Evolutionary conservation across 2,113 vertebrate species (phyloP).

Genomic region (Heterocephalus glaber): DNA sequence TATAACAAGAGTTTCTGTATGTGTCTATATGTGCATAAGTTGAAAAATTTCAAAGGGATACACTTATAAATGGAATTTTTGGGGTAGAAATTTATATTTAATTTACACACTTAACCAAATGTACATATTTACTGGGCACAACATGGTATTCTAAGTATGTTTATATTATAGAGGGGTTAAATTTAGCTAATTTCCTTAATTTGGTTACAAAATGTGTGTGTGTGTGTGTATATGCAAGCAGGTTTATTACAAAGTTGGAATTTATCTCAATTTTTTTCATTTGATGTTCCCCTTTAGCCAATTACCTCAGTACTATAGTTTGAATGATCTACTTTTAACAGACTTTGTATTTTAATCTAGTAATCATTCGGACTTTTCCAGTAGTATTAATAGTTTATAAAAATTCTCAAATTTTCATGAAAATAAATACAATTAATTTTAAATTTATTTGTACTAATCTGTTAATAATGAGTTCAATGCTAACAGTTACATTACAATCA

Average conservation of each 20-base stretch:
- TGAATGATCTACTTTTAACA: background rate
- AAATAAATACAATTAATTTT: background rate
- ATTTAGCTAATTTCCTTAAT: background rate
- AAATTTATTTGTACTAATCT: background rate
- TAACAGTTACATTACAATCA: background rate
- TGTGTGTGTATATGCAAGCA: fast-evolving
- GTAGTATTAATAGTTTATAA: background rate
- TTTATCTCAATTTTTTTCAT: background rate
- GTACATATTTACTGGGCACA: background rate
- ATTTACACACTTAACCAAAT: background rate
- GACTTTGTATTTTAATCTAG: background rate
- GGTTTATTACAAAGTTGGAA: background rate
- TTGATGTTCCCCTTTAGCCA: background rate
- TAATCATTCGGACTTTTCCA: background rate
- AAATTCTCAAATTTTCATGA: background rate
- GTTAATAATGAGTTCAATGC: conserved; percentile 7
- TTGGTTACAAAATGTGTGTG: background rate
- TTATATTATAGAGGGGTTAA: background rate
- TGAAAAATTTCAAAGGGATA: background rate
- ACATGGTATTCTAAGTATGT: background rate
- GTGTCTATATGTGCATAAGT: background rate
- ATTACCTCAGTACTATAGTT: background rate
- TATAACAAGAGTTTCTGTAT: background rate
- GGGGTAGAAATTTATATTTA: background rate
- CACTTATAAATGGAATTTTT: background rate